These are phyloP conservation scores for Capra hircus DNA, from an alignment of 2,113 vertebrate genomes.

Conservation along the genomic window DNA sequence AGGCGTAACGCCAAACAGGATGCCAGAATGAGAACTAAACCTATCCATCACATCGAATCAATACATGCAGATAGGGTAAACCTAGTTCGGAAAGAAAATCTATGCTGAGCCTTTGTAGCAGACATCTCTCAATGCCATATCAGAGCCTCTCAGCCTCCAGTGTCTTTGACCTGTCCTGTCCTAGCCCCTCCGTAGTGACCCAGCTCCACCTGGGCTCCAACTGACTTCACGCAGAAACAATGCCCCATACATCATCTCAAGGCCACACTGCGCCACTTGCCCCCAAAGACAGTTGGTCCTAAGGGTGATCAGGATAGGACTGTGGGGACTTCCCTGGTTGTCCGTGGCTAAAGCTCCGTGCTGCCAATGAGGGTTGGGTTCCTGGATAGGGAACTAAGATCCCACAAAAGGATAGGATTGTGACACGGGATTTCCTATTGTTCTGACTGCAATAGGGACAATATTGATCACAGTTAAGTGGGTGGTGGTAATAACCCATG, in stretches of 20 bases:
- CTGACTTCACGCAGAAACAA: not conserved
- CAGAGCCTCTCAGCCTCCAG: not conserved
- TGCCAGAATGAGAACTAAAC: not conserved
- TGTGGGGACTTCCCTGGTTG: not conserved
- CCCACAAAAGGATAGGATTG: not conserved
- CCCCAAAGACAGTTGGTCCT: not conserved
- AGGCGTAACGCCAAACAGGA: not conserved
- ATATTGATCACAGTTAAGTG: not conserved
- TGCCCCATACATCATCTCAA: rapidly evolving
- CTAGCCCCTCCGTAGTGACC: not conserved
- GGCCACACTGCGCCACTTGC: not conserved
- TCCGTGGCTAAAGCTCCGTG: not conserved
- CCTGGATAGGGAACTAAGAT: not conserved
- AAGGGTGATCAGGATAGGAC: not conserved
- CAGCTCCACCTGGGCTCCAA: not conserved
- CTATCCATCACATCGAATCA: conserved; percentile 49
- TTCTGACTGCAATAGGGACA: not conserved
- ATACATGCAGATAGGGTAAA: conserved; percentile 47
- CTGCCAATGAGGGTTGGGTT: not conserved
- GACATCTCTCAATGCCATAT: not conserved
- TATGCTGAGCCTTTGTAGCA: not conserved
- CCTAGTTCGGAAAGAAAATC: conserved; percentile 38
- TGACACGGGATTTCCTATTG: not conserved
- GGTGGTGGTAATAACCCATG: not conserved
- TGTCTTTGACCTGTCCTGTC: not conserved